Evolutionary conservation across 2,113 vertebrate species (phyloP), one percentile per base, ranked within the genome.

Genomic region (Mirza zaza): DNA sequence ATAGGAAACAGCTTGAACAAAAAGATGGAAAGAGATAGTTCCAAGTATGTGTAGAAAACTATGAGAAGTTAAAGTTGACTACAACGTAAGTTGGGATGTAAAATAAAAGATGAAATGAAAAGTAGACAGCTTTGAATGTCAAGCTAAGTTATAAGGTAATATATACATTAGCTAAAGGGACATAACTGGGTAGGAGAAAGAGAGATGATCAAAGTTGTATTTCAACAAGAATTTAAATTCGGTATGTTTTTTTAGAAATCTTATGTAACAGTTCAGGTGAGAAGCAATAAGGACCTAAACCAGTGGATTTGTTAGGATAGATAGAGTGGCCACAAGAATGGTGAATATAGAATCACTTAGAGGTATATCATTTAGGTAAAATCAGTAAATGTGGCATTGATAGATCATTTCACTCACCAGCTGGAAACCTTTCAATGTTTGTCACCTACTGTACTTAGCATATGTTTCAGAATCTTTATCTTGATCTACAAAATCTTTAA

Each of bases 401-500:
- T 42, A 90, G 42, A 91, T 86, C 25, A 89, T 87, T 95, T 87
- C 65, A 77, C 10, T 94, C 55, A 83, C 8, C 23, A 73, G 1
- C 68, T 81, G 88, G 59, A 88, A 92, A 81, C 11, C 0, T 4
- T 87, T 79, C 61, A 68, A 36, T 39, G 14, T 8, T 71, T 94
- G 52, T 73, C 25, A 70, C 45, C 17, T 4, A 57, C 29, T 88
- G 23, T 11, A 80, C 32, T 68, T 91, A 48, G 32, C 52, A 85
- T 82, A 90, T 5, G 91, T 88, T 91, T 95, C 25, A 87, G 18
- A 77, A 65, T 68, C n/a, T 94, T 94, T 87, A 76, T 52, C 77
- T 93, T 91, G 25, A 91, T n/a, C 59, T 84, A 91, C 0, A 61
- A 79, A 97, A 93, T 70, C 36, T 15, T 73, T 90, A 83, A 91